Conservation (phyloP, 1,140 invertebrate species). For the Atopsyche davidsoni region DNA sequence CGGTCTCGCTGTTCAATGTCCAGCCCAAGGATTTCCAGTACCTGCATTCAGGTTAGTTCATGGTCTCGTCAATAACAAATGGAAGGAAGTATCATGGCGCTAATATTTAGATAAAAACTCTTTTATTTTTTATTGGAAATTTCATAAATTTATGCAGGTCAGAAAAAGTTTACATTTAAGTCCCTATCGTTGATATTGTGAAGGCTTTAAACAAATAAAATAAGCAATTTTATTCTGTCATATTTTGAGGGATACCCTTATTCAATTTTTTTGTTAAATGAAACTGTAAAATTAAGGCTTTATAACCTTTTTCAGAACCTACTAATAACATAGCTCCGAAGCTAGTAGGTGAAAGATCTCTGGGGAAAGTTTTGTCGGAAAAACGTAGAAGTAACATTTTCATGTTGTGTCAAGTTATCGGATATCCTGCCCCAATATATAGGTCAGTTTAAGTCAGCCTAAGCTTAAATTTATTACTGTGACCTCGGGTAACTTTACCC, state of each 20-base stretch:
- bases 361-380: slow-evolving; percentile 35
- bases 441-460: slow-evolving; percentile 45
- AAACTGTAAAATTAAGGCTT: neutral
- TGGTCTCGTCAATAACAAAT: too few species aligned
- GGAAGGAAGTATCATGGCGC: too few species aligned
- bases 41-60: slow-evolving; percentile 60
- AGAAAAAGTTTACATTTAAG: too few species aligned
- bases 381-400: slow-evolving; percentile 33
- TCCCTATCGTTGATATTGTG: too few species aligned
- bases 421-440: slow-evolving; percentile 53
- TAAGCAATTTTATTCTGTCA: too few species aligned
- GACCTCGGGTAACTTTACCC: neutral
- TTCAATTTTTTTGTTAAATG: neutral
- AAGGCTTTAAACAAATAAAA: too few species aligned
- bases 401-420: slow-evolving; percentile 52
- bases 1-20: slow-evolving; percentile 55
- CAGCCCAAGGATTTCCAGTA: slow-evolving; percentile 62
- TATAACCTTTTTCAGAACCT: slow-evolving; percentile 48
- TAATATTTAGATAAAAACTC: too few species aligned
- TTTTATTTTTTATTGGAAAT: too few species aligned
- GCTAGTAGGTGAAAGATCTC: slow-evolving; percentile 41
- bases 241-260: neutral
- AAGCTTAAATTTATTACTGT: too few species aligned
- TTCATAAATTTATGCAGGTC: too few species aligned
- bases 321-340: slow-evolving; percentile 50